These are phyloP conservation scores for Acestrorhynchus altus DNA, from an alignment of 2,797 vertebrate species.

Conservation along the genomic window DNA sequence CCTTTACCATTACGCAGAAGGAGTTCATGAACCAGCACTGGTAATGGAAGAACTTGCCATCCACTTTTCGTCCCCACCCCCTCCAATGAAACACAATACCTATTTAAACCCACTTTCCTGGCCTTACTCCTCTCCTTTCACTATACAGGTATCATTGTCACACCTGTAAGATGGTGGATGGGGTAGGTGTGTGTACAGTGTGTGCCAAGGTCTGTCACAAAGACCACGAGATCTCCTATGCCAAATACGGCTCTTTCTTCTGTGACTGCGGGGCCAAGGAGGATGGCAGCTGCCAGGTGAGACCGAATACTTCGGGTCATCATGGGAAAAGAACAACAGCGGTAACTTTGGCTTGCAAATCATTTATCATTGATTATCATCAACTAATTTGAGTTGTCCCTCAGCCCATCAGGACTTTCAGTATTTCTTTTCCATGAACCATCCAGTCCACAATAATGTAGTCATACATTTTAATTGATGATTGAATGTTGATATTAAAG, in stretches of 20 bases:
- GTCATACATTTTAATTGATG: background rate
- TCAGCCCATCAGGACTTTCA: constrained; percentile 69
- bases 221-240: constrained; percentile 99
- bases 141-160: constrained; percentile 96
- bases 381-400: constrained; percentile 75
- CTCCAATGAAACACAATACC: constrained; percentile 40
- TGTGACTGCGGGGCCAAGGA: constrained; percentile 99
- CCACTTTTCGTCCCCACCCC: constrained; percentile 13
- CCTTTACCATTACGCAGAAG: constrained; percentile 98
- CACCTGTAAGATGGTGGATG: constrained; percentile 99
- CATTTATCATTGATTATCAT: constrained; percentile 81
- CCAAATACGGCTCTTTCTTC: constrained; percentile 99
- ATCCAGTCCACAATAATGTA: constrained; percentile 7
- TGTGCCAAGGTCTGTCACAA: constrained; percentile 99
- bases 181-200: constrained; percentile 98
- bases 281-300: constrained; percentile 99
- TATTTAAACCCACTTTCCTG: constrained; percentile 13
- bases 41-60: constrained; percentile 76
- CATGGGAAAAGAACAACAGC: constrained; percentile 86
- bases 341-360: constrained; percentile 88
- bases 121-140: constrained; percentile 56
- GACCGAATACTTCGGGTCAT: constrained; percentile 86
- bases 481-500: constrained; percentile 15
- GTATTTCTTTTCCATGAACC: constrained; percentile 52
- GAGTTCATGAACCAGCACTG: constrained; percentile 99